Evolutionary conservation across 1,140 invertebrate genomes (phyloP).

Genomic region (Sycophila sp.): DNA sequence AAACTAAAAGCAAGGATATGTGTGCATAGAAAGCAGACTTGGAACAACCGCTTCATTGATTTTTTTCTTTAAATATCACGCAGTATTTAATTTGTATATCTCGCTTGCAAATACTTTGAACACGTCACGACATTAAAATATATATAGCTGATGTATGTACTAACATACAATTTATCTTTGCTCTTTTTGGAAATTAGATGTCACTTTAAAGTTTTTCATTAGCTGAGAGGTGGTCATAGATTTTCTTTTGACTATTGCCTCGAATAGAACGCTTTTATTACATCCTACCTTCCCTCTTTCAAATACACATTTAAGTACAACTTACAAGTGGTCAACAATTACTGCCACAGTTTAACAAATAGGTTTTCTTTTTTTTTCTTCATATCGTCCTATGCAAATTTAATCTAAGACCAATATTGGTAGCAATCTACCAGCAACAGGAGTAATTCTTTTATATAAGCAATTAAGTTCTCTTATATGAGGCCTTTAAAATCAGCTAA

Average conservation of each 20-base stretch:
- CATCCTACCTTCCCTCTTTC: conserved; percentile 42
- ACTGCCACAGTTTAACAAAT: conserved; percentile 59
- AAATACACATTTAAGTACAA: conserved; percentile 55
- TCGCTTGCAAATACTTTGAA: conserved; percentile 55
- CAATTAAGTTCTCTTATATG: conserved; percentile 41
- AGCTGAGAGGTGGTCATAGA: conserved; percentile 48
- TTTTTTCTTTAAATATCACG: conserved; percentile 33
- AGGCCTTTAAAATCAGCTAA: conserved; percentile 17
- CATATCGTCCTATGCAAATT: conserved; percentile 47
- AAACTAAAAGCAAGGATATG: too few species aligned
- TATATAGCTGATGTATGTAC: conserved; percentile 58
- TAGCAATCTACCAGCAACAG: conserved; percentile 54
- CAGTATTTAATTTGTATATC: conserved; percentile 43
- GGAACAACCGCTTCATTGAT: conserved; percentile 41
- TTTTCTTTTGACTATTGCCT: conserved; percentile 40
- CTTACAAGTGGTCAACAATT: conserved; percentile 57
- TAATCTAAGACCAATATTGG: conserved; percentile 48
- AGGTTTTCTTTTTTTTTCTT: conserved; percentile 40
- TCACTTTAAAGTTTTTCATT: conserved; percentile 43
- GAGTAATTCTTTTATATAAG: conserved; percentile 29
- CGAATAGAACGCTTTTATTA: conserved; percentile 44
- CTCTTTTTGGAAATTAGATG: conserved; percentile 38
- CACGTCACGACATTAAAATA: conserved; percentile 62
- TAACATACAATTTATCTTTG: conserved; percentile 49
- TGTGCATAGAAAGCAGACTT: conserved; percentile 45